Percentiles rank a stretch among this genome's conserved stretches.
These are phyloP conservation scores for Anthophora plumipes DNA, from an alignment of 2,888 invertebrate species.

Conservation along the genomic window DNA sequence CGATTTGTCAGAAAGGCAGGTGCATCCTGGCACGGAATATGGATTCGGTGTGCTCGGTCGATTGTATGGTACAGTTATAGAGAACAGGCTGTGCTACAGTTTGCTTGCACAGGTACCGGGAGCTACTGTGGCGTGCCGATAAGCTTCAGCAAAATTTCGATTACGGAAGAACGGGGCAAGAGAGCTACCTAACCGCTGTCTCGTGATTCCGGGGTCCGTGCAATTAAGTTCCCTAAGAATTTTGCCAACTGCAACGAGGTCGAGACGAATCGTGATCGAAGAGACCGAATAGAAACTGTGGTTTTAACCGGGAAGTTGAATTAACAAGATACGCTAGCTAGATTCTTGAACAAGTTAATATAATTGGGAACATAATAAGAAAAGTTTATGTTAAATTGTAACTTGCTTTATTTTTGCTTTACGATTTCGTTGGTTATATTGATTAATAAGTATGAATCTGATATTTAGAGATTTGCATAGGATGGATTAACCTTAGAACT, in stretches of 20 bases:
- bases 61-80: conserved; percentile 57
- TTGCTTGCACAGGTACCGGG: conserved; percentile 53
- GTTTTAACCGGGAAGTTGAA: conserved; percentile 4
- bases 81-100: conserved; percentile 25
- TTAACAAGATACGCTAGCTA: background rate
- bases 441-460: background rate
- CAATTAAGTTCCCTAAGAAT: conserved; percentile 64
- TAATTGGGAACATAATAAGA: background rate
- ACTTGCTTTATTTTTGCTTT: background rate
- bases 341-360: background rate
- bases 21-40: conserved; percentile 78
- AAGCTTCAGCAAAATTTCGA: conserved; percentile 70
- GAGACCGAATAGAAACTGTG: background rate
- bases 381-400: background rate
- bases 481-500: too few species aligned
- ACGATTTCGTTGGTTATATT: too few species aligned
- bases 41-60: conserved; percentile 72
- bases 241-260: conserved; percentile 21
- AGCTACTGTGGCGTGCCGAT: conserved; percentile 73
- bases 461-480: too few species aligned
- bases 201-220: conserved; percentile 57
- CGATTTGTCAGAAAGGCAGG: conserved; percentile 71
- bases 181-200: conserved; percentile 48
- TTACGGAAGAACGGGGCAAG: conserved; percentile 48
- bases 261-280: conserved; percentile 5